Base-by-base conservation (phyloP, 2,888 invertebrate species). In the Caenorhabditis macrosperma region DNA sequence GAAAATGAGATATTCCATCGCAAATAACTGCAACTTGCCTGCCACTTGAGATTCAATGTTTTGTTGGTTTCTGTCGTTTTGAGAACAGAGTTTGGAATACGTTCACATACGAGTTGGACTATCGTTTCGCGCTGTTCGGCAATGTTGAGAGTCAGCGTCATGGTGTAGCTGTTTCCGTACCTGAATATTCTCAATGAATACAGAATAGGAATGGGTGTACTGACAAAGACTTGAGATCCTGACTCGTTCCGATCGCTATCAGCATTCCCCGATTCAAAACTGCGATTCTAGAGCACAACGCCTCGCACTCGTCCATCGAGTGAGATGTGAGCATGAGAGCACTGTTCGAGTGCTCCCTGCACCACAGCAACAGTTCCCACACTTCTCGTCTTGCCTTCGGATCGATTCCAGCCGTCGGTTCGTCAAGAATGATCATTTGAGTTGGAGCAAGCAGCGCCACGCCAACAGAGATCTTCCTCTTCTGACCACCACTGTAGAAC, bases 381-480 rank as follows among this genome's bases (percentile, higher is more conserved):
- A 72, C 59, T 6, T 52, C 59, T 28, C 74, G 22, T 20, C 66
- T 28, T 0, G 74, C 83, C 57, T 92, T 92, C 0, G 94, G 94
- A 88, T 92, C 92, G 91, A 92, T 92, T 24, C 94, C 89, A 10
- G 89, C 85, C 6, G 85, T 84, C 22, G 89, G 89, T 50, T 88
- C 88, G 67, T 86, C 86, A 91, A 95, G 91, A 79, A 95, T 92
- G 76, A 95, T 93, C 1, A 94, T 92, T 30, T 93, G 92, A 20
- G 94, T 93, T 78, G 94, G 92, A 24, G 94, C 94, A 91, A 94
- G 93, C 75, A 95, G 93, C 0, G 95, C 94, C 83, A 95, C 92
- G 48, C 95, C 95, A 10, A 94, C 93, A 82, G 94, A 94, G 48
- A 95, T 92, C 91, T 95, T 95, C 69, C 95, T 91, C 90, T 93